Conservation (phyloP, 2,113 vertebrate genomes). For the Psophia crepitans region DNA sequence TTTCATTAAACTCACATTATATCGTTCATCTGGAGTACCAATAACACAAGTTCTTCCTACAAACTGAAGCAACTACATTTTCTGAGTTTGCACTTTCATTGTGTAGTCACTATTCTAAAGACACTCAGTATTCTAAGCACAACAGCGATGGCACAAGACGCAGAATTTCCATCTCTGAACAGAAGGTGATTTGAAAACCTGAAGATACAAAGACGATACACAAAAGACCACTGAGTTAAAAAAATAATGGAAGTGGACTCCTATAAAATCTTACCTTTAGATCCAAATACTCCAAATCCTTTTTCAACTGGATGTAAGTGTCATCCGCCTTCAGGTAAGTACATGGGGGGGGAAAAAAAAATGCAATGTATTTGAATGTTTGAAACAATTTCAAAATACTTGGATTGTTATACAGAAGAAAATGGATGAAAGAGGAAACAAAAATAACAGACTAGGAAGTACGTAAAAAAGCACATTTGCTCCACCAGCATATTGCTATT, state of each 20-base stretch:
- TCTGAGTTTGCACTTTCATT: neutral
- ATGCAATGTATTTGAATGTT: neutral
- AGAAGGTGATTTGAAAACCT: neutral
- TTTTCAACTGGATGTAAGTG: constrained; percentile 97
- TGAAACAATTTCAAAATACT: neutral
- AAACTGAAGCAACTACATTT: neutral
- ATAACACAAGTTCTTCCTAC: neutral
- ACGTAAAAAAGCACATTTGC: constrained; percentile 3
- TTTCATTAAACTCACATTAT: neutral
- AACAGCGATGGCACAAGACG: neutral
- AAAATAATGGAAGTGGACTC: neutral
- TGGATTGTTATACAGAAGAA: neutral
- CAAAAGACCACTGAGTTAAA: neutral
- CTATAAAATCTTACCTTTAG: constrained; percentile 86
- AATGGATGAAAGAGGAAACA: neutral
- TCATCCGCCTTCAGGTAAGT: constrained; percentile 89
- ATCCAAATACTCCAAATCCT: constrained; percentile 98
- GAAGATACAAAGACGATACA: neutral
- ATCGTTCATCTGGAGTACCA: neutral
- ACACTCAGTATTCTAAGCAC: neutral
- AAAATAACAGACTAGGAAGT: constrained; percentile 11
- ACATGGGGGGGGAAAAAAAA: constrained; percentile 68
- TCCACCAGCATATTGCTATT: constrained; percentile 1
- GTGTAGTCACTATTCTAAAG: neutral
- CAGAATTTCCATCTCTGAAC: neutral